Percentiles rank a stretch among this genome's conserved stretches.
These are phyloP conservation scores for Trichoplusia ni DNA, from an alignment of 1,140 invertebrate species.

Conservation along the genomic window DNA sequence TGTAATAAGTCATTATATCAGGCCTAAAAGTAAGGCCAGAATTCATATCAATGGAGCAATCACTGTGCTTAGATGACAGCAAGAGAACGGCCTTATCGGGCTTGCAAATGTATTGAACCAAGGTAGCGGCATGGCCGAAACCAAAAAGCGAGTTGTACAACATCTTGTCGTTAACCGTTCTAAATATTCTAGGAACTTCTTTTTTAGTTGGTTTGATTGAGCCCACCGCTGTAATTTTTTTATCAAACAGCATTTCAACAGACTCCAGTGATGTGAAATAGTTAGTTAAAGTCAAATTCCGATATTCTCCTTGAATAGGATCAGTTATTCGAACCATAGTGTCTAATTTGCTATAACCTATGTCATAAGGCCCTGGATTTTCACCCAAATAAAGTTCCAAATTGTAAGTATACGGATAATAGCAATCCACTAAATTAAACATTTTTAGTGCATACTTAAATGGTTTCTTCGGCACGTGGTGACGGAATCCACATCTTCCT, in stretches of 20 bases:
- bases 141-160: slow-evolving; percentile 47
- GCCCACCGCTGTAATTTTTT: slow-evolving; percentile 25
- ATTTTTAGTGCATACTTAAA: not conserved
- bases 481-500: slow-evolving; percentile 16
- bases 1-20: slow-evolving; percentile 63
- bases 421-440: not conserved
- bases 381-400: slow-evolving; percentile 24
- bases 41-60: slow-evolving; percentile 22
- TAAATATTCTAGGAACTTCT: slow-evolving; percentile 58
- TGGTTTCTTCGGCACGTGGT: slow-evolving; percentile 7
- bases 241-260: not conserved
- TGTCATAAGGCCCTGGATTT: slow-evolving; percentile 23
- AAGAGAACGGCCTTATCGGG: slow-evolving; percentile 54
- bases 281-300: slow-evolving; percentile 24
- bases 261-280: slow-evolving; percentile 3
- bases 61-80: slow-evolving; percentile 53
- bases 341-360: not conserved
- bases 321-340: not conserved
- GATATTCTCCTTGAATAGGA: slow-evolving; percentile 9
- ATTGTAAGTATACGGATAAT: slow-evolving; percentile 10
- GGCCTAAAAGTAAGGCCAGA: slow-evolving; percentile 51
- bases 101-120: slow-evolving; percentile 53
- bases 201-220: slow-evolving; percentile 58
- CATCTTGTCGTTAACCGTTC: slow-evolving; percentile 37
- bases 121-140: slow-evolving; percentile 41